Evolutionary conservation across 2,113 vertebrate species (phyloP).

Genomic region (Plectropomus leopardus): DNA sequence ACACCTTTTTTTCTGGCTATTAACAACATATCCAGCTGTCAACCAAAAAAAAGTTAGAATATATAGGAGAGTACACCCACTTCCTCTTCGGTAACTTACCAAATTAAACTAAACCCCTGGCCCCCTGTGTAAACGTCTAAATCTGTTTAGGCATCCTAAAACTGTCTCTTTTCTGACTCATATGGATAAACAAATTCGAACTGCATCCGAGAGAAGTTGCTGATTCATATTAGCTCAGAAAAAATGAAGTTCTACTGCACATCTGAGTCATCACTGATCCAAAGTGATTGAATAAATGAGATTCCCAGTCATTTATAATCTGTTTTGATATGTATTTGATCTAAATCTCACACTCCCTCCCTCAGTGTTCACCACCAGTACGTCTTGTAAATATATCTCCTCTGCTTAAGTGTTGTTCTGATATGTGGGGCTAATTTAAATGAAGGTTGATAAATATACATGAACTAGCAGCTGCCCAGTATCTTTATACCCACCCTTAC

Average conservation of each 20-base stretch:
- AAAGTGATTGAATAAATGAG: constrained; percentile 15
- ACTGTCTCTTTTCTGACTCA: constrained; percentile 9
- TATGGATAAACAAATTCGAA: not conserved
- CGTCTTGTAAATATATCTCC: constrained; percentile 5
- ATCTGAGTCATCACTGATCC: constrained; percentile 9
- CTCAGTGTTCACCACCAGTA: not conserved
- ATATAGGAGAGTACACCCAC: too few relatives aligned
- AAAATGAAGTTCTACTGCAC: not conserved
- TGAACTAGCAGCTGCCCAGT: not conserved
- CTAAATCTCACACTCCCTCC: not conserved
- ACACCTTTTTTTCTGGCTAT: too few relatives aligned
- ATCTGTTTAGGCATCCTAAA: not conserved
- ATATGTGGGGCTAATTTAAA: constrained; percentile 40
- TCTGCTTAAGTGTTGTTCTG: constrained; percentile 11
- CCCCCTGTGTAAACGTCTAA: too few relatives aligned
- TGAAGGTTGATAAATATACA: constrained; percentile 21
- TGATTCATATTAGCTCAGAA: not conserved
- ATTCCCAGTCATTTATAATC: not conserved
- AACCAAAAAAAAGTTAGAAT: too few relatives aligned
- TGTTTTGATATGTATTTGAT: constrained; percentile 2
- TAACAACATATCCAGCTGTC: too few relatives aligned
- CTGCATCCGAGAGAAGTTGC: constrained; percentile 1
- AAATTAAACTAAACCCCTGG: too few relatives aligned
- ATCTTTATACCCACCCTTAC: not conserved
- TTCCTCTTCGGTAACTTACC: too few relatives aligned